Evolutionary conservation across 2,113 vertebrate species (phyloP).

Genomic region (Tiliqua scincoides): DNA sequence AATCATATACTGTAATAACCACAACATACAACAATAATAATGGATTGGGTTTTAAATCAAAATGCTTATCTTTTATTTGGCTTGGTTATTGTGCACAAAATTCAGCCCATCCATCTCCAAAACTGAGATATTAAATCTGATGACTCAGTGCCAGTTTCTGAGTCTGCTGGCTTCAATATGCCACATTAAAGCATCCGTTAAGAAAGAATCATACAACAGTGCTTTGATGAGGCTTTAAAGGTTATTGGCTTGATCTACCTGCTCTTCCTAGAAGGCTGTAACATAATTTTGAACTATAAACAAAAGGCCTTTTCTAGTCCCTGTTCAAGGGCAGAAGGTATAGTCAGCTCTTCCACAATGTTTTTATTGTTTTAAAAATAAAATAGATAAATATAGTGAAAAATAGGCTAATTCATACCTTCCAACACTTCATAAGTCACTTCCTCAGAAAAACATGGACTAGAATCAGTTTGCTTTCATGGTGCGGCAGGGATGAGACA

Average conservation of each 20-base stretch:
- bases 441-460: background rate
- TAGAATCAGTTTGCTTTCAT: no score
- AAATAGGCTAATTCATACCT: background rate
- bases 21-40: constrained; percentile 25
- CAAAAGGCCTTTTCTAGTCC: constrained; percentile 56
- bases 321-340: constrained; percentile 39
- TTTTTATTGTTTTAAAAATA: background rate
- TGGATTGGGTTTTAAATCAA: constrained; percentile 35
- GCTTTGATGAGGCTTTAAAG: constrained; percentile 77
- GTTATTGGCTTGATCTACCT: constrained; percentile 76
- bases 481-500: background rate
- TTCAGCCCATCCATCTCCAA: constrained; percentile 62
- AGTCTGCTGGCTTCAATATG: constrained; percentile 75
- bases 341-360: background rate
- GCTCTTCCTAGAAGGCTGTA: constrained; percentile 60
- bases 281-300: constrained; percentile 62
- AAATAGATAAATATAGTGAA: background rate
- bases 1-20: background rate
- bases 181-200: constrained; percentile 79
- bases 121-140: constrained; percentile 79
- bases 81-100: constrained; percentile 54
- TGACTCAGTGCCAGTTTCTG: constrained; percentile 74
- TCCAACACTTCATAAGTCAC: background rate
- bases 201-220: constrained; percentile 77
- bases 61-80: constrained; percentile 61